A percentile compares a stretch with the other conserved stretches of the same genome.
phyloP scores from a whole-genome alignment of 2,113 vertebrate species.

The Saguinus imperator region DNA sequence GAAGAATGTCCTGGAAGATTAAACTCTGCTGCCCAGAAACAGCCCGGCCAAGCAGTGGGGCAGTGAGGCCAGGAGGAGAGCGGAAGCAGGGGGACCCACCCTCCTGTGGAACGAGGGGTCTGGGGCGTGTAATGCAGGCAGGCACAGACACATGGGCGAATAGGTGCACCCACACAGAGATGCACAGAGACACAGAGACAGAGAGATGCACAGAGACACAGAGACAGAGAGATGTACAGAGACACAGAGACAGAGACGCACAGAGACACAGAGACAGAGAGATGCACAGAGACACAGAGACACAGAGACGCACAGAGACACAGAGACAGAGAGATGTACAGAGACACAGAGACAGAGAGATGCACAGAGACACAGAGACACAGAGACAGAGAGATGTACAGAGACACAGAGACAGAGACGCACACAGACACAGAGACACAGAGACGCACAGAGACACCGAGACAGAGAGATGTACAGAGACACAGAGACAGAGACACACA shows the following conservation, averaged over 20 bases:
- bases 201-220: neutral
- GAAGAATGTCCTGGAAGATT: neutral
- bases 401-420: accelerated
- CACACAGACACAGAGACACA: accelerated
- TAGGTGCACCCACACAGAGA: neutral
- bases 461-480: neutral
- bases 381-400: no score
- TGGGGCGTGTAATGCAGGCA: no score
- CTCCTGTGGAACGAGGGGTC: neutral
- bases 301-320: no score
- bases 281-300: neutral
- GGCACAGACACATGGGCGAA: neutral
- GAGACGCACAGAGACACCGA: neutral
- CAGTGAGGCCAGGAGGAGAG: neutral
- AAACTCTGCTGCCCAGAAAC: neutral
- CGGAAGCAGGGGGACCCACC: neutral
- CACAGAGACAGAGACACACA: neutral
- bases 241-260: accelerated
- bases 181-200: neutral
- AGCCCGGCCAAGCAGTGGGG: neutral
- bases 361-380: neutral
- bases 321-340: neutral
- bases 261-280: neutral
- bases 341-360: neutral
- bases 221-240: no score